Conservation (phyloP, 2,797 vertebrate genomes). For the Trematomus bernacchii region DNA sequence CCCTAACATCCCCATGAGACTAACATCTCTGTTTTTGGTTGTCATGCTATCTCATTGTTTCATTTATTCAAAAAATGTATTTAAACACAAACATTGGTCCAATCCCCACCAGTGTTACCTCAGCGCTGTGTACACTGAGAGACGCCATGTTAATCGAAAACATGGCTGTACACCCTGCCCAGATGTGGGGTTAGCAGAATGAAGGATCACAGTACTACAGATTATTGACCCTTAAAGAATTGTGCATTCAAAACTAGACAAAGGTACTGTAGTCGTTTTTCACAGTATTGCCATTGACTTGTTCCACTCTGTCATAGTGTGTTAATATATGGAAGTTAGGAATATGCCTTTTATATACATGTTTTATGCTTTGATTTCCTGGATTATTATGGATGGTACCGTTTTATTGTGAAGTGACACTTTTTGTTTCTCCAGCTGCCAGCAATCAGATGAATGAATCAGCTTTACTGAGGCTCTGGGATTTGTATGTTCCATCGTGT, state of each 20-base stretch:
- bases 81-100: background rate
- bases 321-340: background rate
- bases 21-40: constrained; percentile 7
- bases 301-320: background rate
- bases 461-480: constrained; percentile 10
- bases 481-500: background rate
- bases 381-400: background rate
- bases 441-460: constrained; percentile 9
- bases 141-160: background rate
- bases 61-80: constrained; percentile 18
- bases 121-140: background rate
- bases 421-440: background rate
- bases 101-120: background rate
- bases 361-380: background rate
- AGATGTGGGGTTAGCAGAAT: background rate
- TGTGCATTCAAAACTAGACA: background rate
- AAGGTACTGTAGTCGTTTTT: background rate
- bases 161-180: background rate
- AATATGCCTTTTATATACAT: constrained; percentile 9
- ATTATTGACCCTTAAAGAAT: background rate
- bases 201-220: background rate
- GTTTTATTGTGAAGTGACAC: background rate
- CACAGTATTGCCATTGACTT: background rate
- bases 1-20: background rate
- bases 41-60: background rate